Base-by-base conservation (phyloP, 2,113 vertebrate species). In the Natator depressus region DNA sequence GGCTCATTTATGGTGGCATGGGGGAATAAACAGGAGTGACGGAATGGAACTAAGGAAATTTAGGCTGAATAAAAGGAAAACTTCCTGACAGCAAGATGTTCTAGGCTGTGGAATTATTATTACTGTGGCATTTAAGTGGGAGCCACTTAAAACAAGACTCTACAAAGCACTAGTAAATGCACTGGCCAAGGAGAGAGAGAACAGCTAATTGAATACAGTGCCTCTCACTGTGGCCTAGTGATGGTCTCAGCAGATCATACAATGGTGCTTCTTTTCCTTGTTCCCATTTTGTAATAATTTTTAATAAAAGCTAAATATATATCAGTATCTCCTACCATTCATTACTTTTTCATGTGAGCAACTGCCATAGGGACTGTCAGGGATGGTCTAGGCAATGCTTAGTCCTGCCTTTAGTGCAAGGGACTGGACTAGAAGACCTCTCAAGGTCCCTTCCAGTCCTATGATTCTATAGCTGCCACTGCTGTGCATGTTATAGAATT, bases 1-100 rank as follows among this genome's bases (percentile, higher is more conserved):
- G 96, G 94, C 96, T 90, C 93, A 92, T 90, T 94, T 89, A 96
- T 93, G 89, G 93, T 94, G 16, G 47, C 87, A 96, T 91, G 96
- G 80, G 90, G 24, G 95, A 95, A 94, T 89, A 97, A 96, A 96
- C 87, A 91, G 94, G 72, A 94, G 93, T 93, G 91, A 89, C 79
- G 83, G 93, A 76, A 84, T 92, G 84, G 89, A 88, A 88, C 38
- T 55, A 87, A 79, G n/a, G 62, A 86, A 91, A 92, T 89, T 89
- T 75, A 93, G 87, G 42, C 49, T 88, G 31, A 19, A 38, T 3
- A 88, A 81, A 27, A 89, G 57, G 22, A 65, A 87, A 95, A 84
- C 47, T 96, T 84, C 96, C 89, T 42, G 76, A 53, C 85, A 84
- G 72, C 38, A 80, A 80, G 54, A 85, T 29, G 6, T n/a, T 76